A percentile compares a stretch with the other conserved stretches of the same genome.
Evolutionary conservation across 2,797 vertebrate species (phyloP).

Genomic region (Taenioides sp.): DNA sequence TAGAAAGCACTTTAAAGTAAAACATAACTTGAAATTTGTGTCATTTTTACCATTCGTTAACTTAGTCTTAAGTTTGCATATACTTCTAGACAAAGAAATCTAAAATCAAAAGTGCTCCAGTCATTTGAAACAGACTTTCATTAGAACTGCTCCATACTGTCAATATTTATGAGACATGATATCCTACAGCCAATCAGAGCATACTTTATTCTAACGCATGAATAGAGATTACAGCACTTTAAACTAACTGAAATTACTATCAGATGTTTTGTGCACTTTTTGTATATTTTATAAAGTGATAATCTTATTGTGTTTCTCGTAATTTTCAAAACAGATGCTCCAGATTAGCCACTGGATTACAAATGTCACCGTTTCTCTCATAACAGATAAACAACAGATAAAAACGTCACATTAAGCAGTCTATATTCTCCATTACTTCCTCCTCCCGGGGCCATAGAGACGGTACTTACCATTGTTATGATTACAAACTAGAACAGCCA

Average conservation of each 20-base stretch:
- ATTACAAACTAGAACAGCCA: slow-evolving; percentile 2
- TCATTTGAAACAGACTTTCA: too few species aligned
- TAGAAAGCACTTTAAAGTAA: too few species aligned
- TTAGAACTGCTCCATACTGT: too few species aligned
- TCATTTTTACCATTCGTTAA: too few species aligned
- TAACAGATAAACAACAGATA: not conserved
- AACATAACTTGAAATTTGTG: too few species aligned
- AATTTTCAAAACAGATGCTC: not conserved
- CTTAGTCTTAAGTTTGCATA: too few species aligned
- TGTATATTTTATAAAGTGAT: not conserved
- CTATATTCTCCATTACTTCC: not conserved
- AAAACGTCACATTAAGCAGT: not conserved
- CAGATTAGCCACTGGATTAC: too few species aligned
- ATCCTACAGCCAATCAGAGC: not conserved
- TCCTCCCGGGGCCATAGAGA: not conserved
- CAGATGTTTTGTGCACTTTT: not conserved
- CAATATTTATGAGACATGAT: not conserved
- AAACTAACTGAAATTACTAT: not conserved
- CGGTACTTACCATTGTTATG: not conserved
- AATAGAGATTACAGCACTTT: too few species aligned
- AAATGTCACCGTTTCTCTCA: not conserved
- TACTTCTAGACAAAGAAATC: too few species aligned
- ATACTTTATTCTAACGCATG: too few species aligned
- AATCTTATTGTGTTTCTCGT: not conserved
- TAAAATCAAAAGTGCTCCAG: too few species aligned